Evolutionary conservation across 2,888 invertebrate genomes (phyloP), one percentile per base, ranked within the genome.

Genomic region (Crematogaster levior): DNA sequence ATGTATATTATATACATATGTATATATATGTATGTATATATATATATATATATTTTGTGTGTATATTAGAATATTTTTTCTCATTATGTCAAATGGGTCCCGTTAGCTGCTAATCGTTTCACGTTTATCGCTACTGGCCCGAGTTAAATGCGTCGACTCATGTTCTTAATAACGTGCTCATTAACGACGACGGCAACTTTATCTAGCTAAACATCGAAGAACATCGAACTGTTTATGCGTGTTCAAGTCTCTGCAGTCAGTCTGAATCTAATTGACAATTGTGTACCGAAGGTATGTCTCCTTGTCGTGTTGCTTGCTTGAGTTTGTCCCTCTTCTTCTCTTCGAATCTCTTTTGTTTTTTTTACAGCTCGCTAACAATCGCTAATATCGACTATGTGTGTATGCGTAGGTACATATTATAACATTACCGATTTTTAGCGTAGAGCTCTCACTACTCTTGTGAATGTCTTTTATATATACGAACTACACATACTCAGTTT

Each of bases 231-330:
- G 88, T 91, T 90, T 91, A 91, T 90, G 89, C 90, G 86, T 91
- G 89, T 91, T 93, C 93, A 93, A 94, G 63, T 94, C 93, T 93
- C 93, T 93, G 93, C 93, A 92, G 89, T 94, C 94, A 94, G 94
- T 94, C 94, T 94, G 94, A 94, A 94, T 94, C 94, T 94, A 94
- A 94, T 94, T 94, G 94, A 94, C 94, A 94, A 93, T 63, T 93
- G 88, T 89, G 89, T 89, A 81, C 93, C 92, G 92, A 93, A 92
- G 91, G 90, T 92, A 91, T 83, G 81, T 83, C 63, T 81, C 85
- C n/a, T 87, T 81, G 77, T 84, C 82, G 70, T 34, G 58, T 65
- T 58, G 68, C 56, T 65, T 65, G 61, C 77, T 68, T 66, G 66
- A 75, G 21, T 66, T 65, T 60, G 61, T 53, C 43, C 30, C 82